Base-by-base conservation (phyloP, 2,113 vertebrate genomes). In the Brachyistius frenatus region DNA sequence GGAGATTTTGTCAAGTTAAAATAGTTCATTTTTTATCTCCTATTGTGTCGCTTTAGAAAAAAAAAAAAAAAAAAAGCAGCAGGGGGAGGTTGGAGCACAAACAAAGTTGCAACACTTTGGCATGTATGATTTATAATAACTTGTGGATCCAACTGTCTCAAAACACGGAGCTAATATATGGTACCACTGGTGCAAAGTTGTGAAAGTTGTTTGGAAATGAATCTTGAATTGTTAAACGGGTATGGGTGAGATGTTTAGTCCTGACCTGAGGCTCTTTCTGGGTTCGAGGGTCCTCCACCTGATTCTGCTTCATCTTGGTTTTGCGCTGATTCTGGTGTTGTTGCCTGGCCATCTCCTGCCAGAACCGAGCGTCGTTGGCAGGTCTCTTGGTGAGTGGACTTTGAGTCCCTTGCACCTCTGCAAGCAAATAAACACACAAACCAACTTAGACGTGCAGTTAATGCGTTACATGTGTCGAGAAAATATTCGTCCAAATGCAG, bases 391-490 rank as follows among this genome's bases (percentile, higher is more conserved):
- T 54, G 16, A 79, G 52, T 0, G 93, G 91, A 41, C 47, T 85
- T 53, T 91, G 89, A 0, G 93, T 95, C 46, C 84, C 88, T 0
- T 81, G 81, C 46, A 89, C 81, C 58, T 94, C 94, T 95, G 56
- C 47, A 64, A 61, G 84, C 36, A 82, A 77, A 73, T 16, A 84
- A 47, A 75, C 8, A 76, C 23, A 65, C 61, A 49, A 31, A 52
- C 16, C 15, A 31, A 7, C 33, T 66, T 54, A 78, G 44, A 56
- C 15, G 84, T 10, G 5, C 49, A 60, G 9, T 60, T 64, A n/a
- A 79, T 73, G 30, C 36, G 37, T 13, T 66, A 41, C 53, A 67
- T 60, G 0, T 66, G 56, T 54, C 32, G 5, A 32, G 35, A 54
- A 56, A 37, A 64, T 66, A 31, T 50, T 33, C 16, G 8, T 10